A percentile compares a stretch with the other conserved stretches of the same genome.
Evolutionary conservation across 2,113 vertebrate species (phyloP).

Genomic region (Meleagris gallopavo): DNA sequence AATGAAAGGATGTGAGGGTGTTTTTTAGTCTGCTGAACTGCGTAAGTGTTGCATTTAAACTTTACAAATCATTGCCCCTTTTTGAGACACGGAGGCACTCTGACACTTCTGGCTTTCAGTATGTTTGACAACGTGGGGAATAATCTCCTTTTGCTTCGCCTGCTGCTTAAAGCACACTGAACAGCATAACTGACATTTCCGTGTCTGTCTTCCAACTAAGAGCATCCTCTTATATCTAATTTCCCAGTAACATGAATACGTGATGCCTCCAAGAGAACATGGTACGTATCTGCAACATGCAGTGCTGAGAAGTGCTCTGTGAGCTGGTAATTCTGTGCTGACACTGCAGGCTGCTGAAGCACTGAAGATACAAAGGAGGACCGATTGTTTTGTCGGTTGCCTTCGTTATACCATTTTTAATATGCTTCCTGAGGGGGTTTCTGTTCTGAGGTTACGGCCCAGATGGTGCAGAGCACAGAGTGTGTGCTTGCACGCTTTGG

Average conservation of each 20-base stretch:
- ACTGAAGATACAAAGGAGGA: neutral
- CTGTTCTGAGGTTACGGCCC: neutral
- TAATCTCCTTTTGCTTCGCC: constrained; percentile 23
- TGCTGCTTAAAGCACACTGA: neutral
- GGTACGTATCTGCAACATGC: neutral
- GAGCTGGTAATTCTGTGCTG: neutral
- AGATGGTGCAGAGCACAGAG: neutral
- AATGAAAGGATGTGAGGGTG: neutral
- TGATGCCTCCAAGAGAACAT: neutral
- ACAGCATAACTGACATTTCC: neutral
- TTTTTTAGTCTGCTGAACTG: constrained; percentile 19
- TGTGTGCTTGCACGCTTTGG: fast-evolving
- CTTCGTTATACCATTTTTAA: neutral
- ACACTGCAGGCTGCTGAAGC: neutral
- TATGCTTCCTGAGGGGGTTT: neutral
- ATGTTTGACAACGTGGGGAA: neutral
- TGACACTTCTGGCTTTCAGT: constrained; percentile 12
- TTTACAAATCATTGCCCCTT: constrained; percentile 21
- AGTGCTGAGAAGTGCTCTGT: neutral
- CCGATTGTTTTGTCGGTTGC: neutral
- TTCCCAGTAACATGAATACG: neutral
- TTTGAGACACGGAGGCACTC: constrained; percentile 17
- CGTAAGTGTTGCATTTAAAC: constrained; percentile 30
- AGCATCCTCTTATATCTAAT: neutral
- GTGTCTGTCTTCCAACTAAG: neutral